Evolutionary conservation across 2,797 vertebrate genomes (phyloP), one percentile per base, ranked within the genome.

Genomic region (Pelochelys cantorii): DNA sequence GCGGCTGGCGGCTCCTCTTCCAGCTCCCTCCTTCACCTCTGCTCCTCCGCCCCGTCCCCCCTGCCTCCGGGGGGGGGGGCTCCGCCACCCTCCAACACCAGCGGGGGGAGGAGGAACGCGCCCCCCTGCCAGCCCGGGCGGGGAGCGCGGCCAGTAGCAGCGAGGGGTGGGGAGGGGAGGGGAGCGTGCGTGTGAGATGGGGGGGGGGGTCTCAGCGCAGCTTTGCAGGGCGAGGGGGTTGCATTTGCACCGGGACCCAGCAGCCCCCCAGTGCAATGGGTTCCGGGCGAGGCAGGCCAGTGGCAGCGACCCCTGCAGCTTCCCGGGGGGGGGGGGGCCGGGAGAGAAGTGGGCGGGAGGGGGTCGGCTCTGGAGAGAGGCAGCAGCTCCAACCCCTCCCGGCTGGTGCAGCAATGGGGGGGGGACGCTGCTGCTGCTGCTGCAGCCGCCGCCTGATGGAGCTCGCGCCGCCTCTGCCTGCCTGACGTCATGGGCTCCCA

Each of bases 401-500:
- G 5, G 56, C 62, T 34, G 75, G 65, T 62, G 86, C 85, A 84
- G 77, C 27, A 37, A 80, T 23, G 52, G 79, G 84, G 85, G 60
- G 23, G 42, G 42, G 31, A 29, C 6, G 5, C 27, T 42, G 42
- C 42, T 42, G 59, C 59, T 2, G 10, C n/a, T 27, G 3, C 86
- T 18, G 57, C 91, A 56, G 93, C 95, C 5, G 92, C 94, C 94
- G 95, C 95, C 95, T 95, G 90, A 83, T 85, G 91, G 94, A 96
- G 95, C 96, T 97, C 95, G 82, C 95, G 95, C 95, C 87, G 90
- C 95, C 85, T 93, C 93, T 92, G 88, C 94, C 84, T 20, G 91
- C 95, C 62, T 89, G 87, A 89, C 88, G 91, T 89, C 87, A 86
- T 89, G 22, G 88, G 91, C 84, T 86, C 83, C 84, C 81, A 62